Base-by-base conservation (phyloP, 1,140 invertebrate genomes). In the Harlomillsia oculata region DNA sequence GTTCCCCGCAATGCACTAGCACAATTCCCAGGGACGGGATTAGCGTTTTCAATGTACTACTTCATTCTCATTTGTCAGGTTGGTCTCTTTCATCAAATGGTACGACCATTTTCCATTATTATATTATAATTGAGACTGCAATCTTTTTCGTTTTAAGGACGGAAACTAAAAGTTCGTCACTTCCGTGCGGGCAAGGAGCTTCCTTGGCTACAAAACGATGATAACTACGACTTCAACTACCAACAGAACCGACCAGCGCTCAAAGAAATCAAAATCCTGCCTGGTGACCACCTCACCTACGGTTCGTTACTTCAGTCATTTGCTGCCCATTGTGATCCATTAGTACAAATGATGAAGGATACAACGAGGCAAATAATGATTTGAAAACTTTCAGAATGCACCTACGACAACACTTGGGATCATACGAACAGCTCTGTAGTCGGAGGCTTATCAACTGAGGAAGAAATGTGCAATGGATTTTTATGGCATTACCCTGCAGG, bases 381-480 rank as follows among this genome's bases (percentile, higher is more conserved):
- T n/a, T n/a, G n/a, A n/a, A n/a, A n/a, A n/a, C 20, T 39, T 39
- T 14, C 11, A 45, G 43, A 43, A 8, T 98, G 95, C 70, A 79
- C 83, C 43, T 94, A 91, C 70, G 82, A 84, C 34, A n/a, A 6
- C 11, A 96, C 92, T 0, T 56, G 71, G 20, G 74, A 81, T 6
- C 77, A 84, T 62, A 67, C 68, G 5, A 90, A 90, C 67, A 79
- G 89, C 0, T 94, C 91, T 2, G 72, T 95, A 0, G 18, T 45
- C 30, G 91, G 89, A 20, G 96, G 96, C 2, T 94, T 91, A 72
- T 82, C 89, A 1, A 97, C 97, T 58, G 84, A 81, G 13, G 93
- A 99, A 65, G 96, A 99, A 73, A 99, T 99, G 46, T 49, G 46
- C 18, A 34, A 49, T 20, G 21, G 16, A 20, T 49, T 49, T 34